phyloP scores from a whole-genome alignment of 1,140 invertebrate genomes.

The Lordiphosa collinella region DNA sequence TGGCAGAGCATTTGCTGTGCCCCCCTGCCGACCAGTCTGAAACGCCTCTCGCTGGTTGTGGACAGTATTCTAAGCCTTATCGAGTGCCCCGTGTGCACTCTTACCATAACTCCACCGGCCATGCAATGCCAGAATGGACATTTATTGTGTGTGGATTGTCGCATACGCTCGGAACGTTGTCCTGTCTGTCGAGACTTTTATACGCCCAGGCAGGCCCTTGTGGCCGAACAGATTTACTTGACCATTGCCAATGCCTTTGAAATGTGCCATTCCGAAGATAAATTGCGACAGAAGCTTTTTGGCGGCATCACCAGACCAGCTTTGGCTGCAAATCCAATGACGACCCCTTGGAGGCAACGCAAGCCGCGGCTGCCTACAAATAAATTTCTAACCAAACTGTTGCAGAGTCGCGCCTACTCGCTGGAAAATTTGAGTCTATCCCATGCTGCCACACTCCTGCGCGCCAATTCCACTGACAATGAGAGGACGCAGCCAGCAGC shows the following conservation, averaged over 20 bases:
- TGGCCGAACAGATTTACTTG: conserved; percentile 80
- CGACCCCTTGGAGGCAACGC: conserved; percentile 28
- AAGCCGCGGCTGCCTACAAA: conserved; percentile 56
- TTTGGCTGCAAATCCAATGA: not conserved
- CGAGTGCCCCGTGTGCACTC: conserved; percentile 84
- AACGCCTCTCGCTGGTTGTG: conserved; percentile 80
- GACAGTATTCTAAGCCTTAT: conserved; percentile 81
- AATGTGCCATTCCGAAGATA: conserved; percentile 59
- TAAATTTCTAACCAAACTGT: conserved; percentile 79
- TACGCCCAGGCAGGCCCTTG: conserved; percentile 52
- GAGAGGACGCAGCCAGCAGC: conserved; percentile 10
- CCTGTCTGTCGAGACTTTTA: conserved; percentile 82
- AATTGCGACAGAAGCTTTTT: conserved; percentile 65
- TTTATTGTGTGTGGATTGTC: conserved; percentile 83
- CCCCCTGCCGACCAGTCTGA: conserved; percentile 81
- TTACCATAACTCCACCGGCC: conserved; percentile 83
- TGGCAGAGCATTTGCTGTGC: conserved; percentile 80
- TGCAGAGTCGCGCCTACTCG: conserved; percentile 75
- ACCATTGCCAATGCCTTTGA: conserved; percentile 80
- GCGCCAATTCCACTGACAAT: conserved; percentile 22
- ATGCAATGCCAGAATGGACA: conserved; percentile 86
- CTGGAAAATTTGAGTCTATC: conserved; percentile 74
- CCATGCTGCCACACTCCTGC: conserved; percentile 40
- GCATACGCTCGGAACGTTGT: conserved; percentile 82
- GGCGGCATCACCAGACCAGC: conserved; percentile 51